Evolutionary conservation across 2,888 invertebrate genomes (phyloP), one percentile per base, ranked within the genome.

Genomic region (Nasonovia ribisnigri): DNA sequence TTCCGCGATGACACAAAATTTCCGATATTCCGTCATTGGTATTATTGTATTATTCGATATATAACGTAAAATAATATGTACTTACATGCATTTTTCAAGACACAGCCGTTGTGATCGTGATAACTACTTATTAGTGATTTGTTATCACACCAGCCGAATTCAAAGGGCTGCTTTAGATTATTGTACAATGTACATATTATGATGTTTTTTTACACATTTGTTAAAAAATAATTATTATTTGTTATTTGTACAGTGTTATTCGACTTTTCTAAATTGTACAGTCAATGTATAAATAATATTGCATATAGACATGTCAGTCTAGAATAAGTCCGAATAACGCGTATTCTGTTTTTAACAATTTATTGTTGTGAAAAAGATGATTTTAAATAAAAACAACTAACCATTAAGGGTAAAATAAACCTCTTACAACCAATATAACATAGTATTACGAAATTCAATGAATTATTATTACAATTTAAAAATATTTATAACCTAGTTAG

Each of bases 401-500:
- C 42, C 29, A 84, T 91, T 46, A 84, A 24, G 26, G 4, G 6
- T 26, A 29, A 8, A 51, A 26, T 42, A 42, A 13, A 43, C 36
- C 8, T 42, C 46, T 54, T 54, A 36, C 84, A 51, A 2, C n/a
- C 10, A 46, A 84, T 84, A 77, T 42, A 26, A 57, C 57, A 43
- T 89, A 54, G 3, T 54, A 51, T 36, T 77, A 89, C 29, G 48
- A 90, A 90, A 90, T 90, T n/a, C 42, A 91, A 84, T 54, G 54
- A 91, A 57, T 43, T 84, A 20, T 43, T 84, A 84, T 51, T 54
- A 54, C 29, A 91, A 43, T 91, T 54, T 29, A 84, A 91, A 87
- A 87, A 48, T 48, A 60, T 67, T 92, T 60, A 92, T 67, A 60
- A 87, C 10, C 46, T 46, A 87, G 51, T 92, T 92, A 88, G 87